Evolutionary conservation across 1,140 invertebrate genomes (phyloP).

Genomic region (Maconellicoccus hirsutus): DNA sequence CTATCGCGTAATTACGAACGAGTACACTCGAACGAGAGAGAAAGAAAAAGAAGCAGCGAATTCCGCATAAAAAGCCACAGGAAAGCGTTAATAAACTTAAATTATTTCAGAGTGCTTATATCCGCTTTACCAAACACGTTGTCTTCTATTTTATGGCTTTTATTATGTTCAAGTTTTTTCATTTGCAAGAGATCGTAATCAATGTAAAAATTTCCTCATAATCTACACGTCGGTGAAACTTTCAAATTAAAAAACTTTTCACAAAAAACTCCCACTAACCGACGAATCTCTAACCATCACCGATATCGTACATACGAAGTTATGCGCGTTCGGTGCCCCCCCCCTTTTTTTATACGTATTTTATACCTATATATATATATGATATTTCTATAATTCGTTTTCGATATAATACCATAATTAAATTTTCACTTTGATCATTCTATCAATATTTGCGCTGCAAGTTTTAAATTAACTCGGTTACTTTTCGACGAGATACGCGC

Average conservation of each 20-base stretch:
- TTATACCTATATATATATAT: too few species aligned
- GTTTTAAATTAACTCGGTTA: too few species aligned
- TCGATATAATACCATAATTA: too few species aligned
- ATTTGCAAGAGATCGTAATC: neutral
- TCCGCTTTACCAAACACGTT: neutral
- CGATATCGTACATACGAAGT: too few species aligned
- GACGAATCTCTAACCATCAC: too few species aligned
- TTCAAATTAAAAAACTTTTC: constrained; percentile 10
- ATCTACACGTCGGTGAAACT: constrained; percentile 2
- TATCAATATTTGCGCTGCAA: too few species aligned
- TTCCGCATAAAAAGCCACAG: neutral
- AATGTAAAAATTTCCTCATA: constrained; percentile 1
- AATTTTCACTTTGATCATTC: too few species aligned
- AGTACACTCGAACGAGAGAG: neutral
- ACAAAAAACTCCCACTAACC: neutral
- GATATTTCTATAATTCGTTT: too few species aligned
- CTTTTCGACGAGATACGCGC: too few species aligned
- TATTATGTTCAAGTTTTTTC: neutral
- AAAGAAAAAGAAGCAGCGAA: neutral
- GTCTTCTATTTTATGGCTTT: constrained; percentile 4
- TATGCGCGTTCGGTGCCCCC: too few species aligned
- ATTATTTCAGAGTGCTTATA: neutral
- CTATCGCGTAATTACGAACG: too few species aligned
- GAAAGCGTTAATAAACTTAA: constrained; percentile 1
- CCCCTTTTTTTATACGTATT: too few species aligned